A percentile compares a stretch with the other conserved stretches of the same genome.
phyloP scores from a whole-genome alignment of 2,113 vertebrate species.

The Nipponia nippon region DNA sequence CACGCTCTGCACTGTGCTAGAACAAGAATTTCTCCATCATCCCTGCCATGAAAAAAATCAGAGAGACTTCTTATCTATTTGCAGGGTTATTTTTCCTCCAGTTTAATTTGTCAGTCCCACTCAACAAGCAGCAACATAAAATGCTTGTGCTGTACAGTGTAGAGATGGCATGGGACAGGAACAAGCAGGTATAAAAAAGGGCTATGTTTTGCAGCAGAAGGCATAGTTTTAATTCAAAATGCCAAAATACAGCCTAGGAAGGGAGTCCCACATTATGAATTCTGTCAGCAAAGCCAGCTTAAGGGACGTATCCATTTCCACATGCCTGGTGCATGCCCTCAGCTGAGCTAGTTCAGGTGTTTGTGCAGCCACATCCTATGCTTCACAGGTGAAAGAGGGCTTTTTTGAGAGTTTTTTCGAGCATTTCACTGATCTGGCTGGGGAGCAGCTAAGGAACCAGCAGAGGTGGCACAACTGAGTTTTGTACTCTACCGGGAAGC shows the following conservation, averaged over 20 bases:
- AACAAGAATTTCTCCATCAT: not conserved
- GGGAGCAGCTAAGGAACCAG: not conserved
- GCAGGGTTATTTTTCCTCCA: not conserved
- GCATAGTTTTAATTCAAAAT: not conserved
- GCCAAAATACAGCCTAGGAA: not conserved
- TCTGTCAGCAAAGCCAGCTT: not conserved
- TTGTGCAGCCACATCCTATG: not conserved
- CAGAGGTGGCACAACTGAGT: not conserved
- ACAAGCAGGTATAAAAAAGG: not conserved
- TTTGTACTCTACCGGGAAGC: not conserved
- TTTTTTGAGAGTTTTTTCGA: not conserved
- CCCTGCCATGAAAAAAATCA: not conserved
- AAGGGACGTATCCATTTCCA: not conserved
- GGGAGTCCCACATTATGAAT: not conserved
- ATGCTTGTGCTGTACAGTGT: not conserved
- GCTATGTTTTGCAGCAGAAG: not conserved
- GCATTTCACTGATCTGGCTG: not conserved
- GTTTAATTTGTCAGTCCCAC: not conserved
- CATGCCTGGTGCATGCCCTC: not conserved
- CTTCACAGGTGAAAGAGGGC: not conserved
- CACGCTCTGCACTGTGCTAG: not conserved
- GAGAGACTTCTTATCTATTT: not conserved
- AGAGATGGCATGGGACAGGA: not conserved
- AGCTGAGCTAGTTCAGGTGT: not conserved
- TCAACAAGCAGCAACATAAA: not conserved